A percentile compares a stretch with the other conserved stretches of the same genome.
Evolutionary conservation across 2,797 vertebrate genomes (phyloP).

Genomic region (Semaprochilodus insignis): DNA sequence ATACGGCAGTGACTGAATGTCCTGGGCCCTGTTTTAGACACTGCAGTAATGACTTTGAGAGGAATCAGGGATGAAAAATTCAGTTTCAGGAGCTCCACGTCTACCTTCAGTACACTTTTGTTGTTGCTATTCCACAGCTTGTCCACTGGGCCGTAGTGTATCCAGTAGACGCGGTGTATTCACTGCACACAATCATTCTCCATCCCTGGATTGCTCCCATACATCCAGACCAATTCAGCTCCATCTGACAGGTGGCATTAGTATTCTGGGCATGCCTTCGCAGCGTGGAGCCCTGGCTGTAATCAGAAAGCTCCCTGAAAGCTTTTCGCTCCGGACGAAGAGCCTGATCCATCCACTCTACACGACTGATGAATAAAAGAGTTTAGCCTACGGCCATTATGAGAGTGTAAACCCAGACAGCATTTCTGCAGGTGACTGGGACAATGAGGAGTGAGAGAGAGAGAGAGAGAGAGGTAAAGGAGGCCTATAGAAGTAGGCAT

Average conservation of each 20-base stretch:
- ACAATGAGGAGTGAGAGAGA: not conserved
- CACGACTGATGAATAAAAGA: constrained; percentile 81
- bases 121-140: not conserved
- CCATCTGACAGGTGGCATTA: constrained; percentile 77
- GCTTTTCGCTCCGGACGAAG: constrained; percentile 71
- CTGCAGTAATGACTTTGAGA: not conserved
- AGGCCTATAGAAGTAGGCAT: not conserved
- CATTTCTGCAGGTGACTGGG: constrained; percentile 69
- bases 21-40: not conserved
- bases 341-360: constrained; percentile 73
- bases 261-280: constrained; percentile 71
- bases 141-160: constrained; percentile 1
- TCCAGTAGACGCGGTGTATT: constrained; percentile 27
- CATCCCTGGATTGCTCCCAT: constrained; percentile 55
- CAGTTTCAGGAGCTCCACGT: not conserved
- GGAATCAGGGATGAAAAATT: not conserved
- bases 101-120: not conserved
- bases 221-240: constrained; percentile 62
- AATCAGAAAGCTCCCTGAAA: constrained; percentile 74
- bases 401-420: constrained; percentile 77
- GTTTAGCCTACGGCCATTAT: constrained; percentile 77
- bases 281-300: constrained; percentile 68
- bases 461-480: not conserved
- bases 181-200: constrained; percentile 46
- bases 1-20: not conserved